These are phyloP conservation scores for Gonioctena quinquepunctata DNA, from an alignment of 1,140 invertebrate genomes.

Conservation along the genomic window DNA sequence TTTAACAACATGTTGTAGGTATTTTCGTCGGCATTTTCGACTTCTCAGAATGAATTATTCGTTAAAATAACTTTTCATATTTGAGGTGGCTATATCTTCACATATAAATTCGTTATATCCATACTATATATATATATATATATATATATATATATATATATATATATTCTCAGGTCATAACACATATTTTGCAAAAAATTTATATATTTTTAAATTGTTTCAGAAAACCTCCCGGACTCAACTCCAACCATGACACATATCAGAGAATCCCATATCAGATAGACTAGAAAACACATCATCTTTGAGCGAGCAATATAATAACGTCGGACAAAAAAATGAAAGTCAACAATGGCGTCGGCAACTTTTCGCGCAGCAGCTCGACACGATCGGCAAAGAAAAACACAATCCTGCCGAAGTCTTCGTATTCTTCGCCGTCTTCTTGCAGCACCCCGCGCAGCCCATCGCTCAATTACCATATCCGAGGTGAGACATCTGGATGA, in stretches of 20 bases:
- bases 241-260: constrained; percentile 13
- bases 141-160: no score
- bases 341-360: constrained; percentile 31
- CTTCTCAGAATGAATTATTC: no score
- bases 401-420: constrained; percentile 37
- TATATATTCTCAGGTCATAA: no score
- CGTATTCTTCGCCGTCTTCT: constrained; percentile 40
- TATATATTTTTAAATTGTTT: constrained; percentile 9
- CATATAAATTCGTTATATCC: no score
- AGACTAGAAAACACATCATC: neutral
- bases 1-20: no score
- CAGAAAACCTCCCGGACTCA: neutral
- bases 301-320: no score
- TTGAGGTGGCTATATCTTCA: no score
- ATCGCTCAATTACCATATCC: constrained; percentile 32
- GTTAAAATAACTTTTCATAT: no score
- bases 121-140: no score
- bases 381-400: constrained; percentile 25
- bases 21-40: no score
- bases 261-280: constrained; percentile 12
- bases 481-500: constrained; percentile 9
- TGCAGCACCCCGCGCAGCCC: constrained; percentile 37
- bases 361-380: constrained; percentile 36
- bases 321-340: constrained; percentile 20
- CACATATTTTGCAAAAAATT: no score